Conservation (phyloP, 2,888 invertebrate genomes). For the Troides helena region DNA sequence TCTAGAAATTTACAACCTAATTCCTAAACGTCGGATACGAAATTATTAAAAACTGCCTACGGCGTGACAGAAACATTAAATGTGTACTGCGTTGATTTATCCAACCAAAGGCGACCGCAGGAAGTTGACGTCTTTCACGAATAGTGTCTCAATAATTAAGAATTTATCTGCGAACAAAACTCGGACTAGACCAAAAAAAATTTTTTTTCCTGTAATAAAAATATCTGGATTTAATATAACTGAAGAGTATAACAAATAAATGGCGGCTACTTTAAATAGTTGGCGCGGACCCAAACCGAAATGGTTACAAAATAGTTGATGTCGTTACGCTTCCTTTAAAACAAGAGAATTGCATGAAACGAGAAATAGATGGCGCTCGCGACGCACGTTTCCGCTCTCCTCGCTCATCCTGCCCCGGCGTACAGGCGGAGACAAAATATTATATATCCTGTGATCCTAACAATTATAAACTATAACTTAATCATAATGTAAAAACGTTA, state of each 20-base stretch:
- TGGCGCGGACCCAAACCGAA: constrained; percentile 68
- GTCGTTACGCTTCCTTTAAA: constrained; percentile 71
- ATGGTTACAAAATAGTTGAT: constrained; percentile 69
- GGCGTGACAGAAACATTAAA: constrained; percentile 25
- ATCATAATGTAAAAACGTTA: neutral
- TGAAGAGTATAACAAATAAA: constrained; percentile 40
- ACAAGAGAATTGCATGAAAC: constrained; percentile 69
- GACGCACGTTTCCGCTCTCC: constrained; percentile 68
- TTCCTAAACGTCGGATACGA: constrained; percentile 13
- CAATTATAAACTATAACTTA: neutral
- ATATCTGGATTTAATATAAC: constrained; percentile 27
- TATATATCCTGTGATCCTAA: neutral
- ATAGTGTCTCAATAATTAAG: constrained; percentile 29
- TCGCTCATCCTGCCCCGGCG: constrained; percentile 37
- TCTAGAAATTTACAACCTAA: constrained; percentile 16
- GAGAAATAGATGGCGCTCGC: constrained; percentile 72
- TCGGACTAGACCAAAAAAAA: constrained; percentile 10
- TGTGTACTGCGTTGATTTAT: constrained; percentile 28
- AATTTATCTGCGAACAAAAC: constrained; percentile 26
- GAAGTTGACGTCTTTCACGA: constrained; percentile 28
- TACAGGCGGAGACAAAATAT: constrained; percentile 35
- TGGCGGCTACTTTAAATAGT: constrained; percentile 57
- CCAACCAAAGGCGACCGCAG: constrained; percentile 25
- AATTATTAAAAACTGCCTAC: constrained; percentile 26
- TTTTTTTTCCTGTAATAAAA: constrained; percentile 9